phyloP scores from a whole-genome alignment of 2,888 invertebrate genomes.

The Marasmarcha lunaedactyla region DNA sequence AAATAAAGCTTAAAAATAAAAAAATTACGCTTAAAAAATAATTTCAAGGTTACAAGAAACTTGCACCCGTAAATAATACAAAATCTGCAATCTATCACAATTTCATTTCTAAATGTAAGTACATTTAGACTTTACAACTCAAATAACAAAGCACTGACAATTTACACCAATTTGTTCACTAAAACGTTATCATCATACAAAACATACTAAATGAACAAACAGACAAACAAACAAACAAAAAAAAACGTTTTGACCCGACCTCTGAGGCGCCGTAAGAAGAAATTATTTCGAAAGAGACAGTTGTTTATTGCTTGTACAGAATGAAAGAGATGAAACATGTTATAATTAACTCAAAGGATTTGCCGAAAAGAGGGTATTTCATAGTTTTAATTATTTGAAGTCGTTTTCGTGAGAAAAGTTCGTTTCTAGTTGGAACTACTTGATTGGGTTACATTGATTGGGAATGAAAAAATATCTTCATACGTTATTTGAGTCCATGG shows the following conservation, averaged over 20 bases:
- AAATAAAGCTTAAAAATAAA: too few species aligned
- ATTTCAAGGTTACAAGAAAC: too few species aligned
- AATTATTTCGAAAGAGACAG: conserved; percentile 18
- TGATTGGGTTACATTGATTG: conserved; percentile 28
- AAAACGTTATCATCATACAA: conserved; percentile 65
- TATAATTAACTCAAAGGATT: conserved; percentile 61
- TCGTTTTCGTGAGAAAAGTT: conserved; percentile 39
- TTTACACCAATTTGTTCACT: conserved; percentile 52
- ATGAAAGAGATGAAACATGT: conserved; percentile 18
- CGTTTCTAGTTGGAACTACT: conserved; percentile 23
- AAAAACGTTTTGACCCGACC: conserved; percentile 57
- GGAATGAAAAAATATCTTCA: too few species aligned
- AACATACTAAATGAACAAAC: conserved; percentile 45
- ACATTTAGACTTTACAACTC: too few species aligned
- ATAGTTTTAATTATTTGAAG: conserved; percentile 30
- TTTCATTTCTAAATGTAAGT: conserved; percentile 65
- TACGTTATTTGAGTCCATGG: too few species aligned
- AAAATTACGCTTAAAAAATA: too few species aligned
- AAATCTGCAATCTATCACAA: too few species aligned
- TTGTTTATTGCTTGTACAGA: conserved; percentile 10
- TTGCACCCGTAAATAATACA: too few species aligned
- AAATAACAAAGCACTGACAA: too few species aligned
- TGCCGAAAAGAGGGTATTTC: conserved; percentile 54
- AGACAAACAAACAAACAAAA: conserved; percentile 43
- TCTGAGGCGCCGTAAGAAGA: conserved; percentile 42